These are phyloP conservation scores for Brachionus rubens DNA, from an alignment of 1,140 invertebrate species.

Conservation along the genomic window DNA sequence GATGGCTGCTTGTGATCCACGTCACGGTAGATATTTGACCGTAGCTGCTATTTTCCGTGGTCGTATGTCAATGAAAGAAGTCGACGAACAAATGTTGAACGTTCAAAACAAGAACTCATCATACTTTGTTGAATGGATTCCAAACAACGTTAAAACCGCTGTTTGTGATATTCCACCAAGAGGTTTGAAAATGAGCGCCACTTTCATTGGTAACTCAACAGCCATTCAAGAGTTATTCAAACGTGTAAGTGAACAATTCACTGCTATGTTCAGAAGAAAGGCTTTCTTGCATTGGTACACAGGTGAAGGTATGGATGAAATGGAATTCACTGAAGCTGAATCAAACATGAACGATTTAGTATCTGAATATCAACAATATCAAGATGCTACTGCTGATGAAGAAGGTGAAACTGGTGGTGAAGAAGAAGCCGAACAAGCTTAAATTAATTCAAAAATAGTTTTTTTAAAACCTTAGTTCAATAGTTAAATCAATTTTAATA, in stretches of 20 bases:
- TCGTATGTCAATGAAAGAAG: conserved; percentile 92
- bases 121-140: conserved; percentile 72
- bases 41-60: conserved; percentile 87
- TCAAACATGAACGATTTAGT: conserved; percentile 79
- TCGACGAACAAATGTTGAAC: conserved; percentile 70
- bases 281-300: conserved; percentile 78
- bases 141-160: conserved; percentile 70
- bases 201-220: conserved; percentile 65
- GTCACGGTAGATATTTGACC: conserved; percentile 86
- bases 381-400: conserved; percentile 65
- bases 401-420: conserved; percentile 46
- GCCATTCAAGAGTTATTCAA: conserved; percentile 77
- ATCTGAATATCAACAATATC: conserved; percentile 88
- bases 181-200: conserved; percentile 64
- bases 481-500: too few relatives aligned
- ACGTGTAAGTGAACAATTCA: conserved; percentile 72
- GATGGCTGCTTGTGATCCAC: conserved; percentile 83
- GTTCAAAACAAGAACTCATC: conserved; percentile 83
- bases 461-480: too few relatives aligned
- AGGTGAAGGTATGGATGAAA: conserved; percentile 77
- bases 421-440: conserved; percentile 58
- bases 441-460: too few relatives aligned
- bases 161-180: conserved; percentile 66
- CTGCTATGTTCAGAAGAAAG: conserved; percentile 73
- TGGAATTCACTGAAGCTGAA: conserved; percentile 74